Evolutionary conservation across 2,113 vertebrate genomes (phyloP), one percentile per base, ranked within the genome.

Genomic region (Nesospiza acunhae): DNA sequence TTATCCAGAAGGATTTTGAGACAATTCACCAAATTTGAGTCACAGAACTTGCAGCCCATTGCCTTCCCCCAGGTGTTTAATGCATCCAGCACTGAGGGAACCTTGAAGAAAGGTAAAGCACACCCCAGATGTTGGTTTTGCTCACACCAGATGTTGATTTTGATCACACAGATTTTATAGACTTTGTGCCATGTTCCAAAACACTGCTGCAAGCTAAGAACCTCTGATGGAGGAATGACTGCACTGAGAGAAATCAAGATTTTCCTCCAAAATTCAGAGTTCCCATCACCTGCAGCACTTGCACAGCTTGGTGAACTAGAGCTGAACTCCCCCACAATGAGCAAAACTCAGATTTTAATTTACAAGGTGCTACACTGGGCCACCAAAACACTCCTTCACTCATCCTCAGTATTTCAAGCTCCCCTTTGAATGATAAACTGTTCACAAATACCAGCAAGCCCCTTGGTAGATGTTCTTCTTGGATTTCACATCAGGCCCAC

Each of bases 61-160:
- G 1, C 53, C 66, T 11, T 23, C 42, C 31, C 20, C 50, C 1
- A 0, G 7, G 3, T 1, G 6, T 47, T 77, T 41, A 33, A 56
- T 6, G 22, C 28, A 5, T 3, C 50, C 31, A 58, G 18, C 12
- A 2, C 5, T 9, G 30, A 21, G 13, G 27, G 49, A 67, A 39
- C 22, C 39, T 42, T 17, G 21, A 66, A 46, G 23, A 27, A 42
- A 31, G 9, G 21, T 3, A 28, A 78, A 87, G 21, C 11, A 1
- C 56, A 7, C 6, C 13, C n/a, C 12, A 7, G 8, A 7, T 35
- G 37, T n/a, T 24, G 42, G 27, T 81, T 77, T 62, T 62, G 56
- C 15, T 49, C 39, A 9, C 12, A 8, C n/a, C 31, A 20, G 7
- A 11, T 19, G 17, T 31, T 53, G 52, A 53, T 19, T 55, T 55